A percentile compares a stretch with the other conserved stretches of the same genome.
Evolutionary conservation across 2,113 vertebrate species (phyloP).

Genomic region (Eudyptes chrysolophus): DNA sequence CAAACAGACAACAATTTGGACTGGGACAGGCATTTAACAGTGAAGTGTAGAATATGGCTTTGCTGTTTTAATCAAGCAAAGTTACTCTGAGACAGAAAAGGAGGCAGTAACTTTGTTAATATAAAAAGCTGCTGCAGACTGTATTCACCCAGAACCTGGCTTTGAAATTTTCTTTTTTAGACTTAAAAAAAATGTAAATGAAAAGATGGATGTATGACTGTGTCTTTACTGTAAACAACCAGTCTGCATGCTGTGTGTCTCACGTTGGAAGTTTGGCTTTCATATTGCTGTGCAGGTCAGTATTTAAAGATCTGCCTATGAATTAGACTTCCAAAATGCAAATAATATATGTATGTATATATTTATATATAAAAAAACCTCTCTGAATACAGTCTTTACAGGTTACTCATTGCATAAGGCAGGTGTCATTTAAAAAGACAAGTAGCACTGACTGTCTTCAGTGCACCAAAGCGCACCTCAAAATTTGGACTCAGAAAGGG

Average conservation of each 20-base stretch:
- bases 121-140: conserved; percentile 76
- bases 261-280: conserved; percentile 62
- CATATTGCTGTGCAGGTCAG: conserved; percentile 77
- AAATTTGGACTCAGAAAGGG: conserved; percentile 26
- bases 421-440: conserved; percentile 73
- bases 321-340: conserved; percentile 76
- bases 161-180: conserved; percentile 46
- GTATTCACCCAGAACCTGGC: conserved; percentile 66
- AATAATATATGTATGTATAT: conserved; percentile 63
- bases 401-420: conserved; percentile 69
- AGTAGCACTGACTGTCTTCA: conserved; percentile 57
- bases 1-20: conserved; percentile 81
- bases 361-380: conserved; percentile 65
- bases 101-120: conserved; percentile 80
- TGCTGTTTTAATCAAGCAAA: conserved; percentile 79
- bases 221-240: conserved; percentile 63
- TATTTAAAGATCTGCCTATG: conserved; percentile 73
- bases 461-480: conserved; percentile 1
- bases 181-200: neutral
- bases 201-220: conserved; percentile 50
- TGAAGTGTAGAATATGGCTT: conserved; percentile 83
- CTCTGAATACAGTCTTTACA: conserved; percentile 62
- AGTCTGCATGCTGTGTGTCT: conserved; percentile 70
- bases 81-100: conserved; percentile 76
- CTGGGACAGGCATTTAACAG: conserved; percentile 81